These are phyloP conservation scores for Orchestia grillus DNA, from an alignment of 1,140 invertebrate genomes.

Conservation along the genomic window DNA sequence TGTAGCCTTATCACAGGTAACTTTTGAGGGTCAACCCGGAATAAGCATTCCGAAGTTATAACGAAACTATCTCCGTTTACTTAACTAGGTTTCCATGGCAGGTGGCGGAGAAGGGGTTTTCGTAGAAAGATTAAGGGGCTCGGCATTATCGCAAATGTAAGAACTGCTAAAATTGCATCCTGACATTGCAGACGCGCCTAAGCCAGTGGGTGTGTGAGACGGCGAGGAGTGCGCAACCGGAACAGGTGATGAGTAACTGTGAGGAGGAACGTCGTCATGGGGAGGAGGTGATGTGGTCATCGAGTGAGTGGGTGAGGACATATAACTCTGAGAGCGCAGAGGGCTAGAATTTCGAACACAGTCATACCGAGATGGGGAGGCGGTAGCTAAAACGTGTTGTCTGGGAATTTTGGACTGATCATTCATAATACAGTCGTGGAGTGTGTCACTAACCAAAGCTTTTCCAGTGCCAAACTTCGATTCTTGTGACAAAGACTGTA, in stretches of 20 bases:
- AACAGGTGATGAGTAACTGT: slow-evolving; percentile 37
- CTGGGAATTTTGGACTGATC: slow-evolving; percentile 41
- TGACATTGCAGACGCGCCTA: slow-evolving; percentile 27
- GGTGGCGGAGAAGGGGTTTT: slow-evolving; percentile 32
- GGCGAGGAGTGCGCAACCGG: slow-evolving; percentile 16
- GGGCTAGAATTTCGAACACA: slow-evolving; percentile 9
- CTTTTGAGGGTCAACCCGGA: slow-evolving; percentile 49
- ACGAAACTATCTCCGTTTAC: not conserved
- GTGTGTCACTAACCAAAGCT: slow-evolving; percentile 28
- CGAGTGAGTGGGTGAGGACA: slow-evolving; percentile 29
- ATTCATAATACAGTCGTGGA: slow-evolving; percentile 47
- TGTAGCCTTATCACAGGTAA: slow-evolving; percentile 45
- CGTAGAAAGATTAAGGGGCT: slow-evolving; percentile 31
- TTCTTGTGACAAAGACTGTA: slow-evolving; percentile 46
- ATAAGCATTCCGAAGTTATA: slow-evolving; percentile 1
- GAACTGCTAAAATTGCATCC: slow-evolving; percentile 12
- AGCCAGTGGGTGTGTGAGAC: slow-evolving; percentile 39
- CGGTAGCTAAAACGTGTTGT: slow-evolving; percentile 43
- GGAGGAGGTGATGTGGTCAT: slow-evolving; percentile 52
- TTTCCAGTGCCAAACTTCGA: slow-evolving; percentile 30
- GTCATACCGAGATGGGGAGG: slow-evolving; percentile 35
- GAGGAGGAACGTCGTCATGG: slow-evolving; percentile 18
- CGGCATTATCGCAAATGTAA: slow-evolving; percentile 19
- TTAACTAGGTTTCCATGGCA: slow-evolving; percentile 43
- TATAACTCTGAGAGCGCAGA: slow-evolving; percentile 18